Conservation (phyloP, 2,113 vertebrate genomes). For the Pelecanus crispus region DNA sequence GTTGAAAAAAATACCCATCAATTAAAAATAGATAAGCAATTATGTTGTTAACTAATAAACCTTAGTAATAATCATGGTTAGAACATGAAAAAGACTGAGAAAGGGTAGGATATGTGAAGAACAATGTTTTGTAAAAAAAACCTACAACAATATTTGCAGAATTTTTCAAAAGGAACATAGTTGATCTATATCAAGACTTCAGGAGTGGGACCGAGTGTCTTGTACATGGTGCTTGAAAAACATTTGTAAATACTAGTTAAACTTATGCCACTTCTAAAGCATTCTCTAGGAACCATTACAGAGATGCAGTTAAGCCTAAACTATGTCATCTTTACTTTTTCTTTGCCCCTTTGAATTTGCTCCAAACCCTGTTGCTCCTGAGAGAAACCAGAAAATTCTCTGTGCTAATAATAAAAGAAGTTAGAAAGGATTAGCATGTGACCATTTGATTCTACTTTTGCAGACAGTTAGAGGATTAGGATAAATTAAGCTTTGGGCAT, state of each 20-base stretch:
- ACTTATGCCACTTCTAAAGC: neutral
- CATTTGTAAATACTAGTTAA: neutral
- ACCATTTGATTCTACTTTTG: neutral
- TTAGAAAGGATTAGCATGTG: neutral
- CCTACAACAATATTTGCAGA: fast-evolving
- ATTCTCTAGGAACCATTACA: neutral
- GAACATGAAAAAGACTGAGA: neutral
- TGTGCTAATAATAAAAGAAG: neutral
- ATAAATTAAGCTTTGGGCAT: neutral
- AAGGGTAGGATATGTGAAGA: fast-evolving
- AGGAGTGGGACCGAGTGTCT: neutral
- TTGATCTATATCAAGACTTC: neutral
- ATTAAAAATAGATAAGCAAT: neutral
- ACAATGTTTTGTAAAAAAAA: neutral
- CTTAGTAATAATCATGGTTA: neutral
- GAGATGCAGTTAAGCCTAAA: neutral
- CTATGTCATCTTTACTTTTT: neutral
- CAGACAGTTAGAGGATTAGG: neutral
- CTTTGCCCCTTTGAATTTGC: neutral
- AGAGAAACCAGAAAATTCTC: neutral
- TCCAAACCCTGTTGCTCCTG: neutral
- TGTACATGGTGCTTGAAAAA: neutral
- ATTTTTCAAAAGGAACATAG: neutral
- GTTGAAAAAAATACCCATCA: neutral
- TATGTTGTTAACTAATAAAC: neutral